Evolutionary conservation across 2,888 invertebrate genomes (phyloP).

Genomic region (Leptopilina syphax): DNA sequence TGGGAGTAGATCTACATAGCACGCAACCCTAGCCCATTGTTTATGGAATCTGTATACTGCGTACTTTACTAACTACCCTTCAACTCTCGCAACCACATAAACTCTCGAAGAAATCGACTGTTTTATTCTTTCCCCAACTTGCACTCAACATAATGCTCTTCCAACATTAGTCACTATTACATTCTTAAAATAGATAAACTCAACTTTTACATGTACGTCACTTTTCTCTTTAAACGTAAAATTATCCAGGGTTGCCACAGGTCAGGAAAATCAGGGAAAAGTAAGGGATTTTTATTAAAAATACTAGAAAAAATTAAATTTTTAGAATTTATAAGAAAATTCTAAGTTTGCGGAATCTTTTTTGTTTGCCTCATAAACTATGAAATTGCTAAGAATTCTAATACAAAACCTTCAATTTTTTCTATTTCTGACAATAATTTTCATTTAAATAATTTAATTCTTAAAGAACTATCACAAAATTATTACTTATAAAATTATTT

Average conservation of each 20-base stretch:
- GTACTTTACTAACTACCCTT: constrained; percentile 71
- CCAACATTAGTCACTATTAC: not conserved
- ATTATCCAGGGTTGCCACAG: not conserved
- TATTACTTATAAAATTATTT: no score
- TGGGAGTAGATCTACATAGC: constrained; percentile 65
- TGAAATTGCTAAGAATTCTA: no score
- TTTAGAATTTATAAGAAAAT: no score
- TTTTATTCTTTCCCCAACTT: constrained; percentile 14
- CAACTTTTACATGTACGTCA: not conserved
- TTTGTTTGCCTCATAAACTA: no score
- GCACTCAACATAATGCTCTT: not conserved
- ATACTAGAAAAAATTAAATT: no score
- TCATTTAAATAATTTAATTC: no score
- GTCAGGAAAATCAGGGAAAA: no score
- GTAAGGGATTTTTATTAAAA: no score
- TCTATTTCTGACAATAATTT: no score
- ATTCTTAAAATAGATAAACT: not conserved
- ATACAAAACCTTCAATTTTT: no score
- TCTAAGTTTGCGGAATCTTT: no score
- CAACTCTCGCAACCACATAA: constrained; percentile 52
- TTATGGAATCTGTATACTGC: constrained; percentile 69
- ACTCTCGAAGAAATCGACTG: constrained; percentile 40
- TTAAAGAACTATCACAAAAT: no score
- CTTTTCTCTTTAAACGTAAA: constrained; percentile 14
- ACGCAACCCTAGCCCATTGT: constrained; percentile 70